A percentile compares a stretch with the other conserved stretches of the same genome.
phyloP scores from a whole-genome alignment of 2,113 vertebrate species.

The Taurulus bubalis region DNA sequence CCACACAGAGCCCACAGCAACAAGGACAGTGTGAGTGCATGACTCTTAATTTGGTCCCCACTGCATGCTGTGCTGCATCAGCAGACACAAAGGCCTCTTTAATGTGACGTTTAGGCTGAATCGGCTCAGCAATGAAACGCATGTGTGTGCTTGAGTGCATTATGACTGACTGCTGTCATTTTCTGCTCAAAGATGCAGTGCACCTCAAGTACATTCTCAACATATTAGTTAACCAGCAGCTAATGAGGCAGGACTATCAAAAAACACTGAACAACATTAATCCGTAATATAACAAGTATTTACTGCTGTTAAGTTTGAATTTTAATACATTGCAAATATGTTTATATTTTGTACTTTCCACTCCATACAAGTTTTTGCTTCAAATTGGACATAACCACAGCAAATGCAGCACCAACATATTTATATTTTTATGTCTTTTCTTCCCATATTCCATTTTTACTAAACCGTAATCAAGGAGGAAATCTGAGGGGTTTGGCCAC shows the following conservation, averaged over 20 bases:
- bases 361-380: neutral
- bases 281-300: neutral
- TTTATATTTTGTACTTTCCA: neutral
- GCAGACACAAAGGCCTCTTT: conserved; percentile 2
- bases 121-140: neutral
- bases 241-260: neutral
- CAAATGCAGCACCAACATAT: neutral
- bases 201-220: neutral
- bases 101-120: conserved; percentile 6
- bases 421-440: neutral
- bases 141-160: neutral
- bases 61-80: conserved; percentile 9
- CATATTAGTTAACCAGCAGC: neutral
- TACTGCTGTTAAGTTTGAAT: neutral
- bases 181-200: neutral
- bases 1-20: conserved; percentile 25
- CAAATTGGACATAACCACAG: neutral
- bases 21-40: conserved; percentile 34
- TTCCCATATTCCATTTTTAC: neutral
- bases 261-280: neutral
- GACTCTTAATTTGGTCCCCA: conserved; percentile 28
- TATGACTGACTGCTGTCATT: conserved; percentile 2
- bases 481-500: neutral
- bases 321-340: neutral
- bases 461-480: neutral